These are phyloP conservation scores for Aspidoscelis tigris DNA, from an alignment of 2,113 vertebrate species.

Conservation along the genomic window DNA sequence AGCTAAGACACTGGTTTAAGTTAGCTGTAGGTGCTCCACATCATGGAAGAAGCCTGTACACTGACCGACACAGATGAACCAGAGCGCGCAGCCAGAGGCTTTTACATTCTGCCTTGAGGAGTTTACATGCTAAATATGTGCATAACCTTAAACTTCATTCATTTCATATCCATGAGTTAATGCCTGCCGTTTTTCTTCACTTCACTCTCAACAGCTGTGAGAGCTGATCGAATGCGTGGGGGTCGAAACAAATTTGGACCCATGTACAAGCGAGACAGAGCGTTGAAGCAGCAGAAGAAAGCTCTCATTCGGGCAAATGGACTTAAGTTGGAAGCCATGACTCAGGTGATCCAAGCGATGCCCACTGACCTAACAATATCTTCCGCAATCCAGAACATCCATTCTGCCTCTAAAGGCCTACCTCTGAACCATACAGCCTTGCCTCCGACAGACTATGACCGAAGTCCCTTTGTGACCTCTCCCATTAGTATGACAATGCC, in stretches of 20 bases:
- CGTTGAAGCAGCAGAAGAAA: slow-evolving; percentile 97
- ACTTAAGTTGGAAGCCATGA: slow-evolving; percentile 98
- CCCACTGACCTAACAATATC: slow-evolving; percentile 96
- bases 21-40: neutral
- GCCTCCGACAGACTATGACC: slow-evolving; percentile 95
- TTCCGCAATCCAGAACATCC: slow-evolving; percentile 97
- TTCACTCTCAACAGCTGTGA: slow-evolving; percentile 81
- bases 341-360: slow-evolving; percentile 95
- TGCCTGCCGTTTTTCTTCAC: slow-evolving; percentile 1
- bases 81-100: neutral
- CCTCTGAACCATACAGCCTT: slow-evolving; percentile 95
- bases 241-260: slow-evolving; percentile 98
- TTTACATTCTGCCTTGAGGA: neutral
- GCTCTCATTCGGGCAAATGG: slow-evolving; percentile 97
- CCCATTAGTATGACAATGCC: slow-evolving; percentile 99
- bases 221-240: slow-evolving; percentile 96
- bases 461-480: slow-evolving; percentile 96
- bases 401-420: slow-evolving; percentile 96
- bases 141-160: neutral
- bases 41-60: neutral
- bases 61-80: neutral
- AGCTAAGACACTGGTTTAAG: neutral
- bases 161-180: neutral
- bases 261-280: slow-evolving; percentile 99
- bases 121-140: slow-evolving; percentile 5